Base-by-base conservation (phyloP, 2,888 invertebrate species). In the Cynaeus angustus region DNA sequence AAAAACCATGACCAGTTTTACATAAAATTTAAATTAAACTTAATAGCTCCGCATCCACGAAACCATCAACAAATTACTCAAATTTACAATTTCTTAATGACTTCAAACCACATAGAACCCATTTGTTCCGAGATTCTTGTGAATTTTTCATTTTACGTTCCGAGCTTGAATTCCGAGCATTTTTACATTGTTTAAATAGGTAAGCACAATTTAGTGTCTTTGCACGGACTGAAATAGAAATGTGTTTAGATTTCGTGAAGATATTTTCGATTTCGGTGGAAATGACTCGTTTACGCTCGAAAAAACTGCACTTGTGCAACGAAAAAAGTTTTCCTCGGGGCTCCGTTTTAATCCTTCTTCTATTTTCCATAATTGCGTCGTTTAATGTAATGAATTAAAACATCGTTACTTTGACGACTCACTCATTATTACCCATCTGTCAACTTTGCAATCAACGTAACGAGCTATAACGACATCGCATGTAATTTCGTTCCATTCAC, bases 1-100 rank as follows among this genome's bases (percentile, higher is more conserved):
- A 38, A 55, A 16, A 55, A 8, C 28, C 30, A 38, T 38, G 38
- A 14, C 13, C 16, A 37, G 9, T 55, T 37, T 33, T 38, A 13
- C 30, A 55, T 55, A 55, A 55, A 55, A 55, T 37, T 38, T 37
- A 21, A 55, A 55, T 55, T 55, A 55, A 55, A 55, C 38, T 55
- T 55, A 55, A 55, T 55, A 55, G 33, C 38, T 6, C 3, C 14
- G 1, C 10, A 8, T 46, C n/a, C 12, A 52, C 13, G 52, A 33
- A 52, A 30, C 33, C 9, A 21, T 21, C 21, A 1, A 21, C 21
- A 21, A 21, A 21, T 21, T 1, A 1, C 21, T 21, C 21, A 4
- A 21, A 21, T 21, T 21, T 3, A 21, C 21, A 21, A 21, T 21
- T 21, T 21, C 21, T 21, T 21, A 21, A 21, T 21, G 21, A 21